A percentile compares a stretch with the other conserved stretches of the same genome.
Evolutionary conservation across 1,140 invertebrate genomes (phyloP).

Genomic region (Microplitis mediator): DNA sequence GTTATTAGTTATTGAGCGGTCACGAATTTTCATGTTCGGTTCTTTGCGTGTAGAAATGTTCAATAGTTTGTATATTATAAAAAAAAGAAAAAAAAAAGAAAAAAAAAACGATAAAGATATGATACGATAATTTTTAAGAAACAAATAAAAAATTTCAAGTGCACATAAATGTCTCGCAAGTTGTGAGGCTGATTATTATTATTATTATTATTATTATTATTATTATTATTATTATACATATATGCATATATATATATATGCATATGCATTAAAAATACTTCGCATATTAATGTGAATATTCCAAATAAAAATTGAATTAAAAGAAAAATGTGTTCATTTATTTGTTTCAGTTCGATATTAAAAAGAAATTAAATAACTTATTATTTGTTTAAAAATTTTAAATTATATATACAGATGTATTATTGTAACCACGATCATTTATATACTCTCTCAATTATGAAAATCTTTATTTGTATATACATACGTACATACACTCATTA

Average conservation of each 20-base stretch:
- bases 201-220: background rate
- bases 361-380: background rate
- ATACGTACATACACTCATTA: too few relatives aligned
- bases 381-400: background rate
- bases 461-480: too few relatives aligned
- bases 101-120: background rate
- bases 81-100: background rate
- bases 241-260: slow-evolving; percentile 1
- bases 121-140: background rate
- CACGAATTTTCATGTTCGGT: background rate
- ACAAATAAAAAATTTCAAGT: slow-evolving; percentile 17
- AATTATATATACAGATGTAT: too few relatives aligned
- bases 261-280: slow-evolving; percentile 34
- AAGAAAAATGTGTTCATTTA: background rate
- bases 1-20: background rate
- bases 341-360: background rate
- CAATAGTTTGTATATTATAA: slow-evolving; percentile 8
- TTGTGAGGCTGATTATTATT: slow-evolving; percentile 17
- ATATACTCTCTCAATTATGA: too few relatives aligned
- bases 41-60: slow-evolving; percentile 9
- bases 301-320: slow-evolving; percentile 49
- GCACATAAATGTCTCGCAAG: slow-evolving; percentile 13
- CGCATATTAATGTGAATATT: slow-evolving; percentile 44
- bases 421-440: too few relatives aligned
- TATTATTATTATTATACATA: background rate